Conservation (phyloP, 2,888 invertebrate species). For the Polyploca ridens region DNA sequence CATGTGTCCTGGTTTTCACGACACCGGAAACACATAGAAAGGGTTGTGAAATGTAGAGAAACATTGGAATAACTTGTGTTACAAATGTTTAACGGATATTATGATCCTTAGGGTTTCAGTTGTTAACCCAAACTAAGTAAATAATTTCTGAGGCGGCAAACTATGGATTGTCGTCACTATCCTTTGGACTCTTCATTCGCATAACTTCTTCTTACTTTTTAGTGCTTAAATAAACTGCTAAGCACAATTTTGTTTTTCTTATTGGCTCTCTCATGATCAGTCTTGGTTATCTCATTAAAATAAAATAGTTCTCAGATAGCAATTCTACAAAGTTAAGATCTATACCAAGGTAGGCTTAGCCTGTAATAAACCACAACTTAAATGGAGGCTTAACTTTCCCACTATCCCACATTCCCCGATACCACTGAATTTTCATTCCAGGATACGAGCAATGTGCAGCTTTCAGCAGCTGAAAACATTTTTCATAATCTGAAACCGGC, state of each 20-base stretch:
- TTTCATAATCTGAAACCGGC: conserved; percentile 53
- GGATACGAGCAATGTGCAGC: conserved; percentile 22
- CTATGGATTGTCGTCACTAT: not conserved
- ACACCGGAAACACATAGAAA: not conserved
- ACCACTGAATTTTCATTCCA: conserved; percentile 4
- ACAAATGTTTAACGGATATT: not conserved
- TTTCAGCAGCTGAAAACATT: conserved; percentile 42
- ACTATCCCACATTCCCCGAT: not conserved
- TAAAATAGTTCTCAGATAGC: too few relatives aligned
- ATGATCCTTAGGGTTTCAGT: not conserved
- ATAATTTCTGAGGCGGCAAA: not conserved
- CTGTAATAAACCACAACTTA: not conserved
- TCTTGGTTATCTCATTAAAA: too few relatives aligned
- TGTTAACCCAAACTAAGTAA: not conserved
- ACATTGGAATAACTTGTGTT: not conserved
- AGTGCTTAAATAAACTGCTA: too few relatives aligned
- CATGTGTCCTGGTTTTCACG: not conserved
- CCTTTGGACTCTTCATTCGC: not conserved
- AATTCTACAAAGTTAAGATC: not conserved
- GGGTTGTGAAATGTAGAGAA: not conserved
- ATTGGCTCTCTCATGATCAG: too few relatives aligned
- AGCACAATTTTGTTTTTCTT: too few relatives aligned
- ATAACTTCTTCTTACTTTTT: not conserved
- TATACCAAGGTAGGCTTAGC: not conserved
- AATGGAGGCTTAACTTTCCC: not conserved